Evolutionary conservation across 1,140 invertebrate species (phyloP), one percentile per base, ranked within the genome.

Genomic region (Drosophila sproati): DNA sequence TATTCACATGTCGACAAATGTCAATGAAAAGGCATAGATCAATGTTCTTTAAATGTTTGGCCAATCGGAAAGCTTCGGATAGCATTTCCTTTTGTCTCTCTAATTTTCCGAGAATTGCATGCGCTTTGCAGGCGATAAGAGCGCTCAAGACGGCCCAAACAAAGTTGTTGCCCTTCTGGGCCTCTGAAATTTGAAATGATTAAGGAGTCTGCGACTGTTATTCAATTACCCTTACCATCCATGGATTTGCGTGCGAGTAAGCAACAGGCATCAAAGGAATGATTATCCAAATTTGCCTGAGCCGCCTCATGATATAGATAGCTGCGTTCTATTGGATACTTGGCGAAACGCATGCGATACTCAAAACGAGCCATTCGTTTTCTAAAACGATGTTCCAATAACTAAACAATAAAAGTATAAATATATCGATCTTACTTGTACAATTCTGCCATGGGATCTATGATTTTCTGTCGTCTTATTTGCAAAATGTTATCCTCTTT

Each of bases 241-340:
- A 90, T 61, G 3, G 83, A 72, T 39, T 82, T 80, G 8, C 77
- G 68, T 3, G 91, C 90, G 47, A 80, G 7, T 4, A 72, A 77
- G 41, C 85, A 87, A 41, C 76, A 87, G n/a, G 39, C 56, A 39
- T 91, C 82, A 10, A 91, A 92, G 6, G 70, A 76, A 51, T 78
- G 70, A 29, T 73, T 61, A 4, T 73, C 47, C n/a, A 92, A 50
- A 60, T 91, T 82, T 8, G 70, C 67, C 39, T 77, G 70, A 4
- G 91, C 91, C 31, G 80, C 57, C 39, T 92, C 91, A 51, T 92
- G 89, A 5, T 85, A 39, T 32, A 92, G 54, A 75, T 92, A 92
- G 20, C 73, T 76, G 8, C 90, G 85, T 59, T 92, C 91, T 12
- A 92, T 79, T 1, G 78, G 43, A 54, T 76, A 78, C 45, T 82